A percentile compares a stretch with the other conserved stretches of the same genome.
phyloP scores from a whole-genome alignment of 2,113 vertebrate genomes.

The Atractosteus spatula region DNA sequence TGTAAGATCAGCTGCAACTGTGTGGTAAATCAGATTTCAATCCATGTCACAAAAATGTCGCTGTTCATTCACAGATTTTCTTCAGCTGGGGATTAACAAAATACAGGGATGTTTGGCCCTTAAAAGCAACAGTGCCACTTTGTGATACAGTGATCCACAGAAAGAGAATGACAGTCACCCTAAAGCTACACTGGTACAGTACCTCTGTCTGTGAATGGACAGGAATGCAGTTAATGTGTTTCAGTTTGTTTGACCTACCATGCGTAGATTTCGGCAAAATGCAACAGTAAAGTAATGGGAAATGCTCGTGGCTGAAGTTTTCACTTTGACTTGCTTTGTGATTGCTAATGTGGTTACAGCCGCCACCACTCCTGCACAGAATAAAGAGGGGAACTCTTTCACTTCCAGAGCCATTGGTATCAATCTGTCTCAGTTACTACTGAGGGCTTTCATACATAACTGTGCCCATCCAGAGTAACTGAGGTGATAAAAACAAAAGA shows the following conservation, averaged over 20 bases:
- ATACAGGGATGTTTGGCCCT: too few relatives aligned
- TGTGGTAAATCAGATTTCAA: conserved; percentile 1
- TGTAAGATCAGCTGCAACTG: background rate
- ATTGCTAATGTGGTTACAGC: conserved; percentile 54
- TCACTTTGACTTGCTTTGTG: conserved; percentile 46
- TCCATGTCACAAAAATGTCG: background rate
- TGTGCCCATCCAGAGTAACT: background rate
- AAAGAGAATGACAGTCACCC: too few relatives aligned
- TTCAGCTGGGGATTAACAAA: too few relatives aligned
- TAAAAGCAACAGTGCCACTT: too few relatives aligned
- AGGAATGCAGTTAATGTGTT: too few relatives aligned
- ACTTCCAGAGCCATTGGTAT: background rate
- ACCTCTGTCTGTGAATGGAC: too few relatives aligned
- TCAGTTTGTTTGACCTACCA: too few relatives aligned
- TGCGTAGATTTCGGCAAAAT: too few relatives aligned
- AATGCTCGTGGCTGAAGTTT: background rate
- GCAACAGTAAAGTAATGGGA: background rate
- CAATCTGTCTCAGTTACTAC: background rate
- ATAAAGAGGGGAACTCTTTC: conserved; percentile 30
- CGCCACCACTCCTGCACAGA: conserved; percentile 48
- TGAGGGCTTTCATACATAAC: background rate
- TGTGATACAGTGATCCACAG: too few relatives aligned
- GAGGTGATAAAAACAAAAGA: too few relatives aligned
- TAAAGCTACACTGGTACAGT: too few relatives aligned
- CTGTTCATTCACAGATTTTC: background rate